A percentile compares a stretch with the other conserved stretches of the same genome.
Conservation (phyloP, 2,888 invertebrate species). For the Cantharis rustica region DNA sequence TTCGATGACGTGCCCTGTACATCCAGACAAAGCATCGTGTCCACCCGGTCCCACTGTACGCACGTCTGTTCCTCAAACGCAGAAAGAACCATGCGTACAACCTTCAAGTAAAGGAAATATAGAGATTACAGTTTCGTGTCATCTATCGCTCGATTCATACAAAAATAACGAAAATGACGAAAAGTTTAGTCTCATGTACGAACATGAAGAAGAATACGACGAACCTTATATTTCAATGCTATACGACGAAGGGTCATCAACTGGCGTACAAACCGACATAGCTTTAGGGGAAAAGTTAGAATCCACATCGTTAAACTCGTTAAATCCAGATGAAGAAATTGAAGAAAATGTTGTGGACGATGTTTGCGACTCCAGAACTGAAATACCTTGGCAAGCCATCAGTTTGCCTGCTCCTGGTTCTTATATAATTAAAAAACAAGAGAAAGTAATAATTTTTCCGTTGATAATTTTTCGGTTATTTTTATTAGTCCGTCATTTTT, state of each 20-base stretch:
- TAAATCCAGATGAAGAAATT: neutral
- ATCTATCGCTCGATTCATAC: neutral
- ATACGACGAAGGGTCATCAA: neutral
- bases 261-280: conserved; percentile 24
- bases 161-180: neutral
- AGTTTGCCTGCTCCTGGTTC: conserved; percentile 13
- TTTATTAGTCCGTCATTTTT: neutral
- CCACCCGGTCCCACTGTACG: neutral
- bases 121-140: neutral
- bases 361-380: conserved; percentile 2
- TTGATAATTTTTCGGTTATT: neutral
- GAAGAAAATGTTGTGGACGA: neutral
- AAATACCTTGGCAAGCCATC: conserved; percentile 19
- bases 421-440: conserved; percentile 7
- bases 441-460: neutral
- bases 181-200: conserved; percentile 20
- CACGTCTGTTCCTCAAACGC: neutral
- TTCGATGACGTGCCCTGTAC: conserved; percentile 8
- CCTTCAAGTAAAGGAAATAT: neutral
- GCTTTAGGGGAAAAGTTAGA: conserved; percentile 18
- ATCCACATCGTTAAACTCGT: conserved; percentile 24
- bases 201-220: conserved; percentile 23
- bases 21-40: neutral
- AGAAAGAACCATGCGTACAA: neutral
- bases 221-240: conserved; percentile 5